These are phyloP conservation scores for Beris morrisii DNA, from an alignment of 2,888 invertebrate genomes.

Conservation along the genomic window DNA sequence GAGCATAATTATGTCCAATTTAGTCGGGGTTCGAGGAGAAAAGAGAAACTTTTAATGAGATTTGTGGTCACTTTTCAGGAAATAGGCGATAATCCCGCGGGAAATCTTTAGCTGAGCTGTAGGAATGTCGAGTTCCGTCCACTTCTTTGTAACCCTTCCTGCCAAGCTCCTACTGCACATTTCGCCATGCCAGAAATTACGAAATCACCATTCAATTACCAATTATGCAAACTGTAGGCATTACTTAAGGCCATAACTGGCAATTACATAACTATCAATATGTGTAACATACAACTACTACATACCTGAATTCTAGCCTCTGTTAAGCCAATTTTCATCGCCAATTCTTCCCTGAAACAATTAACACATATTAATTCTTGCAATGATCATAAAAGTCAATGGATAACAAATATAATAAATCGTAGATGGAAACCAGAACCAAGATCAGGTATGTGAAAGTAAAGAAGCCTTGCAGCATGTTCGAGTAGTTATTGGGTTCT, in stretches of 20 bases:
- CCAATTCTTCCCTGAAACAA: conserved; percentile 80
- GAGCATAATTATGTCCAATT: conserved; percentile 15
- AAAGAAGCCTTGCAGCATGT: too few species aligned
- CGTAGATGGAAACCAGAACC: too few species aligned
- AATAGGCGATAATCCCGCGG: neutral
- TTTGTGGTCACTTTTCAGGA: conserved; percentile 10
- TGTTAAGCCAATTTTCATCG: conserved; percentile 91
- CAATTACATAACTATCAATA: neutral
- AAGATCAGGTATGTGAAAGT: too few species aligned
- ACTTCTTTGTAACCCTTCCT: neutral
- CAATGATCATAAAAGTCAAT: too few species aligned
- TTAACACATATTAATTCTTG: neutral
- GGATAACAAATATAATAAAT: too few species aligned
- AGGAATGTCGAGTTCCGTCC: neutral
- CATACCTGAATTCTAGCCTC: conserved; percentile 92
- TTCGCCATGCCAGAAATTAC: too few species aligned
- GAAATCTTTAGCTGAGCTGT: neutral
- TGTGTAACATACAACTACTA: neutral
- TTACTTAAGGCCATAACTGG: too few species aligned
- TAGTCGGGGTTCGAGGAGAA: conserved; percentile 5
- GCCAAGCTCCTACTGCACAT: too few species aligned
- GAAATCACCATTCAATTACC: too few species aligned
- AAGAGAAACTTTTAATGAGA: conserved; percentile 13
- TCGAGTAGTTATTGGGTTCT: too few species aligned
- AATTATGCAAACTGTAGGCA: too few species aligned